Percentiles rank a stretch among this genome's conserved stretches.
Conservation (phyloP, 2,888 invertebrate genomes). For the Diplolepis rosae region DNA sequence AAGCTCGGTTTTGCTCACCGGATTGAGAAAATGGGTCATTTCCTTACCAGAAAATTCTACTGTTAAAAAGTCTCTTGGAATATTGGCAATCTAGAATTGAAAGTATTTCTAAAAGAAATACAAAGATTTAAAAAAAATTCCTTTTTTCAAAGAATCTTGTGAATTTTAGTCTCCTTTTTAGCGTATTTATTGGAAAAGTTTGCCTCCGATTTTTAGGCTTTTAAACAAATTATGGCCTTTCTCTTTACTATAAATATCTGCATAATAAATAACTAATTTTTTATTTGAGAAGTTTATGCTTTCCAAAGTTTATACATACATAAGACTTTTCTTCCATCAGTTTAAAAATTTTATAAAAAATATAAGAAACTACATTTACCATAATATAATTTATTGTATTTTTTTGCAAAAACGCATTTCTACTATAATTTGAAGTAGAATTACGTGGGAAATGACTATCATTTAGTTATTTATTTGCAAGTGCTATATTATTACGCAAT, state of each 20-base stretch:
- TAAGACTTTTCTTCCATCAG: not conserved
- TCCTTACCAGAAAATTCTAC: slow-evolving; percentile 85
- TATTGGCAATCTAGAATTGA: slow-evolving; percentile 75
- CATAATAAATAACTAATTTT: not conserved
- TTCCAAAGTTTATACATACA: not conserved
- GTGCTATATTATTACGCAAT: not conserved
- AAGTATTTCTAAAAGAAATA: not conserved
- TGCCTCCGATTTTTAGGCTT: not conserved
- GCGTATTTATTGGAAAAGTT: not conserved
- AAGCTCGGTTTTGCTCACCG: slow-evolving; percentile 88
- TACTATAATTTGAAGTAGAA: not conserved
- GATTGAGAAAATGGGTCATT: slow-evolving; percentile 89
- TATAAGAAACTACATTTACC: no score
- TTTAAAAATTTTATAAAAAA: not conserved
- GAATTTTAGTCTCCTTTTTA: not conserved
- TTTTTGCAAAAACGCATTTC: no score
- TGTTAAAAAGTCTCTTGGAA: slow-evolving; percentile 80
- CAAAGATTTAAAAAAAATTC: not conserved
- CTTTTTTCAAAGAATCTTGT: not conserved
- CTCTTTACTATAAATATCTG: no score
- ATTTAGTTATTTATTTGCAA: not conserved
- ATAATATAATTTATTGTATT: no score
- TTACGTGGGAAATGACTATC: not conserved
- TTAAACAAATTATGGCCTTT: not conserved
- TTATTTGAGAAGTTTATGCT: not conserved